phyloP scores from a whole-genome alignment of 2,888 invertebrate species.

The Drosophila atripex region DNA sequence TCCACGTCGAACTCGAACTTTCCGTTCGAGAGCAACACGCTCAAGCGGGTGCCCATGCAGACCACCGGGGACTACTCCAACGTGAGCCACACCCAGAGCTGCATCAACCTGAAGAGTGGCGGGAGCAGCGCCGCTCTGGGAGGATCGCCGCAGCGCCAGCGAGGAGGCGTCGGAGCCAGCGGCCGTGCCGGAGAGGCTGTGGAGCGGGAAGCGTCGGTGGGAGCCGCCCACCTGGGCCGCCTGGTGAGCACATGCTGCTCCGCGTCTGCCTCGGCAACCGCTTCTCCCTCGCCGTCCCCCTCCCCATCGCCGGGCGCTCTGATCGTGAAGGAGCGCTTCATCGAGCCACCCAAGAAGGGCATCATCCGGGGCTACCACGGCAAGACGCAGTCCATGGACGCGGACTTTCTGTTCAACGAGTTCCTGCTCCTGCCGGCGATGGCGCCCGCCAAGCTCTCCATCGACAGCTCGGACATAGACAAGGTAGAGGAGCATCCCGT shows the following conservation, averaged over 20 bases:
- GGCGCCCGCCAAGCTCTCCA: constrained; percentile 66
- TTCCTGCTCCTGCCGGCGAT: constrained; percentile 77
- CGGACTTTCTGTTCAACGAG: constrained; percentile 81
- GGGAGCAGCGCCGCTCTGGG: constrained; percentile 41
- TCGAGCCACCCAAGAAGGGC: constrained; percentile 84
- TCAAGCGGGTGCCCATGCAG: constrained; percentile 72
- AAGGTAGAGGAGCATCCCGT: constrained; percentile 9
- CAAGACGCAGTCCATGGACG: constrained; percentile 83
- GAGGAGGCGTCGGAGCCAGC: constrained; percentile 10
- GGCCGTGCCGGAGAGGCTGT: constrained; percentile 1
- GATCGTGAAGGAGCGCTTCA: constrained; percentile 85
- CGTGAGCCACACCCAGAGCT: constrained; percentile 78
- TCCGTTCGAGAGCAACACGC: constrained; percentile 81
- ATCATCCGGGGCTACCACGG: constrained; percentile 84
- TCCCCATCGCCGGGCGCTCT: constrained; percentile 83
- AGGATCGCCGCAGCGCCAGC: constrained; percentile 61
- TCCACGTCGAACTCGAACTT: constrained; percentile 82
- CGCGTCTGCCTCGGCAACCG: constrained; percentile 21
- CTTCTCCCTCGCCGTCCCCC: constrained; percentile 12
- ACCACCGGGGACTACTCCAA: constrained; percentile 71
- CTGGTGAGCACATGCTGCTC: constrained; percentile 46
- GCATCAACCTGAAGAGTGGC: constrained; percentile 77
- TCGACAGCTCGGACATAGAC: constrained; percentile 50
- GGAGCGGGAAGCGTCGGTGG: neutral
- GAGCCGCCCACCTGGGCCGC: constrained; percentile 22